These are phyloP conservation scores for Diglossa cyanea DNA, from an alignment of 2,797 vertebrate genomes.

Conservation along the genomic window DNA sequence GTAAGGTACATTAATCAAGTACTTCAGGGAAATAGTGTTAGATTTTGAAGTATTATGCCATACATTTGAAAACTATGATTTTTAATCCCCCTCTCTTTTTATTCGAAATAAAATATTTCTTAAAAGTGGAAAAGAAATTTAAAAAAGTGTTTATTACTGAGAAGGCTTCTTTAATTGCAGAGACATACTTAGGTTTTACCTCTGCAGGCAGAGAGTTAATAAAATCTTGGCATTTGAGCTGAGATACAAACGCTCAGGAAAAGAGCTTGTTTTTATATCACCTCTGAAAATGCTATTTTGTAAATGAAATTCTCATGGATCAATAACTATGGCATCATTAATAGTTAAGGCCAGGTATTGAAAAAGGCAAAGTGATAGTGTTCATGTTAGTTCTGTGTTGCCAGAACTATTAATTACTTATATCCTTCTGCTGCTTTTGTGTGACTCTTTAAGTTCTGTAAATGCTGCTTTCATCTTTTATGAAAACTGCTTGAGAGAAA, in stretches of 20 bases:
- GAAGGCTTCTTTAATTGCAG: not conserved
- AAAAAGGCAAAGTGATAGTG: not conserved
- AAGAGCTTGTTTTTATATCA: not conserved
- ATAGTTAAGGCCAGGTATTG: not conserved
- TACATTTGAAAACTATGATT: not conserved
- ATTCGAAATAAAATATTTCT: not conserved
- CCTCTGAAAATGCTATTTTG: not conserved
- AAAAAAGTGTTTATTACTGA: not conserved
- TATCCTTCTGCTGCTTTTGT: conserved; percentile 18
- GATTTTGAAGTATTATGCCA: not conserved
- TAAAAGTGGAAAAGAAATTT: not conserved
- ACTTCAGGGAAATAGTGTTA: not conserved
- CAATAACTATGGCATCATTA: not conserved
- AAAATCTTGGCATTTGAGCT: not conserved
- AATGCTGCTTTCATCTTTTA: not conserved
- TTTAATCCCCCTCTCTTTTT: not conserved
- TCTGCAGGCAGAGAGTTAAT: not conserved
- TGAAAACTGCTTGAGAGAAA: not conserved
- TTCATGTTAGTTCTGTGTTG: not conserved
- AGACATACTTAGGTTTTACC: not conserved
- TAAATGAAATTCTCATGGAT: not conserved
- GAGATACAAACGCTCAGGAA: not conserved
- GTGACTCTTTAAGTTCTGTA: not conserved
- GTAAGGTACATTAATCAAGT: not conserved
- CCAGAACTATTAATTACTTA: not conserved